Evolutionary conservation across 2,113 vertebrate genomes (phyloP).

Genomic region (Polyodon spathula): DNA sequence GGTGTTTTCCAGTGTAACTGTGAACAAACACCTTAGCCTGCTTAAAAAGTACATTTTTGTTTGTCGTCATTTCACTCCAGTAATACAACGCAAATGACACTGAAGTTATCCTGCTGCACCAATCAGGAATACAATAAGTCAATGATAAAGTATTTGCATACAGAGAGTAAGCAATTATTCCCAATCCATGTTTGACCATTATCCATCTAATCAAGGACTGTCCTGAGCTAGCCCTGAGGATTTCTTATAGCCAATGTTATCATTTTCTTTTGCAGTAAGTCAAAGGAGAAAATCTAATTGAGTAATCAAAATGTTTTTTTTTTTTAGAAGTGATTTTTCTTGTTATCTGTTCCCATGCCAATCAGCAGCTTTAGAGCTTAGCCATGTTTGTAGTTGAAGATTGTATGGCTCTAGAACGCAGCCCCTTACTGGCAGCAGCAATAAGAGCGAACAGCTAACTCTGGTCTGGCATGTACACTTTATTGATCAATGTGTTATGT

Average conservation of each 20-base stretch:
- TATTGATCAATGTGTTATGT: constrained; percentile 47
- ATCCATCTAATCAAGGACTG: constrained; percentile 33
- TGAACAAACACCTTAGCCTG: too few relatives aligned
- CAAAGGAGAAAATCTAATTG: constrained; percentile 55
- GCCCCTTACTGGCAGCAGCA: constrained; percentile 42
- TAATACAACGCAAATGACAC: too few relatives aligned
- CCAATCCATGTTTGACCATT: constrained; percentile 37
- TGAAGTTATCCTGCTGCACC: too few relatives aligned
- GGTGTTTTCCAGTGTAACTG: too few relatives aligned
- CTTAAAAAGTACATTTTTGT: too few relatives aligned
- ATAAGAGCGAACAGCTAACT: constrained; percentile 39
- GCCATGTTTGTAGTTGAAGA: constrained; percentile 64
- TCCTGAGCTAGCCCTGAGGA: constrained; percentile 36
- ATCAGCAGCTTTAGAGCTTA: constrained; percentile 64
- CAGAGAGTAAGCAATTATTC: constrained; percentile 32
- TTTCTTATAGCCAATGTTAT: constrained; percentile 39
- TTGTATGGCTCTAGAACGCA: constrained; percentile 49
- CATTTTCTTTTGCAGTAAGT: constrained; percentile 35
- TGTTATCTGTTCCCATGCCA: constrained; percentile 59
- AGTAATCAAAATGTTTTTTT: constrained; percentile 55
- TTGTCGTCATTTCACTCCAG: too few relatives aligned
- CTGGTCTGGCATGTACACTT: constrained; percentile 31
- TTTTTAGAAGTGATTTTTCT: constrained; percentile 57
- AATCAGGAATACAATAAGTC: too few relatives aligned
- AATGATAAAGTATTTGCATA: constrained; percentile 6